Conservation (phyloP, 92 coral and sea anemone genomes). For the Montipora capitata region DNA sequence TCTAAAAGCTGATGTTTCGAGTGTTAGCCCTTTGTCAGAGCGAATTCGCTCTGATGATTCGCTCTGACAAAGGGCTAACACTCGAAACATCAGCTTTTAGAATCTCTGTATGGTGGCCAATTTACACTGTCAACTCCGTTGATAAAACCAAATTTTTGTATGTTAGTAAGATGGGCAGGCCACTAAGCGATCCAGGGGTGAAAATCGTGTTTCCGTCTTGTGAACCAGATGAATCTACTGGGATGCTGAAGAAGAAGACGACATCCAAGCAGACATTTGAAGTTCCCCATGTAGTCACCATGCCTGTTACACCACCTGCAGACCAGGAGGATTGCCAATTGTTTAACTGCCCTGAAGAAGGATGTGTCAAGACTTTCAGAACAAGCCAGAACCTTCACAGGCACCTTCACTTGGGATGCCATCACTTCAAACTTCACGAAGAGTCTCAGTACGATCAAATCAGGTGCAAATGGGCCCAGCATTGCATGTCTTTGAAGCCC, state of each 20-base stretch:
- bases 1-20: too few relatives aligned
- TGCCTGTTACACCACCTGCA: neutral
- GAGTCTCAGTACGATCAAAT: conserved; percentile 67
- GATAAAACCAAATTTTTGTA: neutral
- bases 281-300: neutral
- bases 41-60: too few relatives aligned
- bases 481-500: conserved; percentile 50
- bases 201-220: conserved; percentile 13
- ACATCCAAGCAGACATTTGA: neutral
- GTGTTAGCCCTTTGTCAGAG: too few relatives aligned
- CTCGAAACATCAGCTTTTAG: too few relatives aligned
- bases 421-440: conserved; percentile 53
- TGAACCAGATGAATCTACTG: conserved; percentile 16
- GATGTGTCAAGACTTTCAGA: conserved; percentile 42
- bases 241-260: conserved; percentile 33
- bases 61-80: too few relatives aligned
- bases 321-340: neutral
- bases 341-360: conserved; percentile 64
- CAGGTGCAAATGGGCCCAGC: conserved; percentile 61
- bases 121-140: too few relatives aligned
- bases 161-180: neutral
- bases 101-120: too few relatives aligned
- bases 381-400: conserved; percentile 28
- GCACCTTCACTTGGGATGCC: conserved; percentile 60
- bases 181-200: conserved; percentile 12